Base-by-base conservation (phyloP, 37 sponge, comb jelly and placozoan species). In the Halichondria panicea region DNA sequence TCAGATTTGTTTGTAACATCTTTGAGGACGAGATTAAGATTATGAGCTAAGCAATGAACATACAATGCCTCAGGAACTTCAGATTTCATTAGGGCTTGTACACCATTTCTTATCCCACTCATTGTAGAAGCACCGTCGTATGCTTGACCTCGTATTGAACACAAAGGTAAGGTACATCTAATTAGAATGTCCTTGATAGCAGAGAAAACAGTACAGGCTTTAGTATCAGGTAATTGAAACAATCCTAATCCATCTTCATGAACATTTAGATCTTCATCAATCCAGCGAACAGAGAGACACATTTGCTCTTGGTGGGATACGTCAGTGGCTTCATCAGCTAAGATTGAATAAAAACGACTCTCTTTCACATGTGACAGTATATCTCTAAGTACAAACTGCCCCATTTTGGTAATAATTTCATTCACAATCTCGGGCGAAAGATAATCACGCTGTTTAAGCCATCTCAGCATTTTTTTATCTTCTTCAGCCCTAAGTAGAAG, bases 1-100 rank as follows among this genome's bases (percentile, higher is more conserved):
- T 44, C 66, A 54, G 67, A 72, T 2, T 31, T 62, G 3, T 80
- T 64, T 52, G 66, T 41, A 4, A 80, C 75, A 39, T 77, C 80
- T 33, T 86, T 43, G 1, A 86, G 30, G 58, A 74, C 71, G 28
- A 86, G 39, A 33, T 86, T 86, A 2, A 78, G 35, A 28, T 57
- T 73, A 36, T 86, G 87, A 2, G 87, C 84, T 22, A 82, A 44
- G 68, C 84, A 82, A 41, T 86, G 80, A 63, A 86, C 72, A 70
- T 85, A 76, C 19, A 76, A 6, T 24, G 63, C 44, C 38, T n/a
- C 4, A 18, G 43, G 1, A 43, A 18, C 32, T 43, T 43, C 63
- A 27, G 3, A 25, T 60, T 59, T 75, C 2, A 75, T 39, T 25
- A 62, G 36, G 7, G 75, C 63, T n/a, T 75, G 84, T 2, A 83